Percentiles rank a stretch among this genome's conserved stretches.
phyloP scores from a whole-genome alignment of 2,113 vertebrate genomes.

The Aviceda subcristata region DNA sequence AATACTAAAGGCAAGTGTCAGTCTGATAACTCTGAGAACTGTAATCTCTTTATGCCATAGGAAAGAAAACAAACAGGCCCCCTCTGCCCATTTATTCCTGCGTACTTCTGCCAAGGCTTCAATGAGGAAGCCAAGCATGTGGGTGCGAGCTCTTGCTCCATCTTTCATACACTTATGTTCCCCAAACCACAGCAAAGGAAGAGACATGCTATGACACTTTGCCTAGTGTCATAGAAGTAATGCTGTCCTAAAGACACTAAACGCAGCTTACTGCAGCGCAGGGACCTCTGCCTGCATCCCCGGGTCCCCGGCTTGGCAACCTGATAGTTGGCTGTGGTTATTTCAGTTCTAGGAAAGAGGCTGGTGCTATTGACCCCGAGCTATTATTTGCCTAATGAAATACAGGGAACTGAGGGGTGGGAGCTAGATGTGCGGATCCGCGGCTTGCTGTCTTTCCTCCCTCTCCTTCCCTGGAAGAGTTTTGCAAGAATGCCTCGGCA shows the following conservation, averaged over 20 bases:
- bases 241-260: neutral
- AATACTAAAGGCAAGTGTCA: neutral
- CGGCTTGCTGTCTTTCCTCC: neutral
- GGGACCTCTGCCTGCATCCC: neutral
- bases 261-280: neutral
- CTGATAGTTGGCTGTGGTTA: neutral
- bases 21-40: neutral
- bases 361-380: slow-evolving; percentile 20
- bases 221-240: neutral
- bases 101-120: neutral
- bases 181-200: neutral
- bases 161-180: neutral
- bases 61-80: neutral
- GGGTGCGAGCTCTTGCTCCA: neutral
- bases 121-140: neutral
- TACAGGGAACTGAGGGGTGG: neutral
- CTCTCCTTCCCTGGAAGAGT: neutral
- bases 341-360: slow-evolving; percentile 49
- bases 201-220: neutral
- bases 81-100: neutral
- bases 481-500: neutral
- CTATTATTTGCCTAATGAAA: slow-evolving; percentile 42
- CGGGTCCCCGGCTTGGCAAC: neutral
- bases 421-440: neutral
- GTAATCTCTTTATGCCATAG: neutral